These are phyloP conservation scores for Drosophila pachea DNA, from an alignment of 1,140 invertebrate species.

Conservation along the genomic window DNA sequence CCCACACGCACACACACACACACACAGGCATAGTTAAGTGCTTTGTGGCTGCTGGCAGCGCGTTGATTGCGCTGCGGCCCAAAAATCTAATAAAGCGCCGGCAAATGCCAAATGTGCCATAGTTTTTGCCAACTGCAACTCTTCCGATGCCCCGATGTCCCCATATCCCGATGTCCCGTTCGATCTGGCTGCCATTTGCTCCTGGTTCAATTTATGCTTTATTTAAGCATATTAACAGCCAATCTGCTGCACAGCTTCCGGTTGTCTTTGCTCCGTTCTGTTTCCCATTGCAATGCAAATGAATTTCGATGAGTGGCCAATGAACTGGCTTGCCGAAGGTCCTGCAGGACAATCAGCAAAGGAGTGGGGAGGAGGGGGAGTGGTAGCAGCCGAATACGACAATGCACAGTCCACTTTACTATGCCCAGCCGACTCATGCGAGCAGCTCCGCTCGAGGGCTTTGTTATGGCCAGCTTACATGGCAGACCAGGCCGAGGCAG, in stretches of 20 bases:
- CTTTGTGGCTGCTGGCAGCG: conserved; percentile 55
- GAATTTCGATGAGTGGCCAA: not conserved
- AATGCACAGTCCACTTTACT: too few relatives aligned
- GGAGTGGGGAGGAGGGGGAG: too few relatives aligned
- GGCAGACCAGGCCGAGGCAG: too few relatives aligned
- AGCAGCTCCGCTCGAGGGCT: too few relatives aligned
- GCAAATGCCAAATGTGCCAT: conserved; percentile 33
- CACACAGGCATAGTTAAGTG: conserved; percentile 55
- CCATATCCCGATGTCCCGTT: not conserved
- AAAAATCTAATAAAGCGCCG: conserved; percentile 63
- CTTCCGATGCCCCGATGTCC: not conserved
- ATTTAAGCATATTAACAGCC: conserved; percentile 64
- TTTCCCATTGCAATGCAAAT: conserved; percentile 12
- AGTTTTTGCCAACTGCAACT: not conserved
- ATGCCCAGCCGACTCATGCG: too few relatives aligned
- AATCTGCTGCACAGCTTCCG: conserved; percentile 36
- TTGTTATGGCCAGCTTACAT: too few relatives aligned
- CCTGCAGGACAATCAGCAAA: conserved; percentile 9
- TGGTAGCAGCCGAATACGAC: conserved; percentile 5
- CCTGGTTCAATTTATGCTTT: conserved; percentile 32
- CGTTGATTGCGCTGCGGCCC: conserved; percentile 59
- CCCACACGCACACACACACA: conserved; percentile 40
- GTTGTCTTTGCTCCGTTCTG: conserved; percentile 39
- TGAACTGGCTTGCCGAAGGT: conserved; percentile 35
- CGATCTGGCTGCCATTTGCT: not conserved